A percentile compares a stretch with the other conserved stretches of the same genome.
Evolutionary conservation across 2,797 vertebrate genomes (phyloP).

Genomic region (Loris lydekkerianus): DNA sequence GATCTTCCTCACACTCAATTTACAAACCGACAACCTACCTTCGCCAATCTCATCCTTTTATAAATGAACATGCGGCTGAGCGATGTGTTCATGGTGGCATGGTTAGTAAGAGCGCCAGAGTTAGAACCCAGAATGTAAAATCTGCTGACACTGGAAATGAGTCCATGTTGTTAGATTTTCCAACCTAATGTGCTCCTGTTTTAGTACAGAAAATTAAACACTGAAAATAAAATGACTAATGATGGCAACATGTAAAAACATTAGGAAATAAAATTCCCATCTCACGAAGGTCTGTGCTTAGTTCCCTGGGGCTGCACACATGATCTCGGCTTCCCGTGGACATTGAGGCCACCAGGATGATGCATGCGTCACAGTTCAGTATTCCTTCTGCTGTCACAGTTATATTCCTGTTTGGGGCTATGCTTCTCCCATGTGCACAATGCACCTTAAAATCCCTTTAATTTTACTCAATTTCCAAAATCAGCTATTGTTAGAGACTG

Average conservation of each 20-base stretch:
- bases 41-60: background rate
- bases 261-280: background rate
- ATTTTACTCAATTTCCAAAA: background rate
- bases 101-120: background rate
- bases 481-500: background rate
- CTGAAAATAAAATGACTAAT: conserved; percentile 47
- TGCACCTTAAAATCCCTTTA: background rate
- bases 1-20: background rate
- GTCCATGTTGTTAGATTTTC: background rate
- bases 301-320: background rate
- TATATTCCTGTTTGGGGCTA: background rate
- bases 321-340: background rate
- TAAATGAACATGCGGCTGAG: background rate
- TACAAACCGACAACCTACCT: background rate
- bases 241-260: conserved; percentile 49
- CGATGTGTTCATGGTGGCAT: background rate
- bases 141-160: background rate
- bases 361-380: fast-evolving
- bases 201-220: conserved; percentile 66
- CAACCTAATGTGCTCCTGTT: conserved; percentile 14
- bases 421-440: background rate
- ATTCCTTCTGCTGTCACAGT: background rate
- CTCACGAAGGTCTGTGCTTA: conserved; percentile 44
- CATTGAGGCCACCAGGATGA: fast-evolving
- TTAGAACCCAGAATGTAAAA: background rate